Conservation (phyloP, 2,888 invertebrate species). For the Tetrapedia diversipes region DNA sequence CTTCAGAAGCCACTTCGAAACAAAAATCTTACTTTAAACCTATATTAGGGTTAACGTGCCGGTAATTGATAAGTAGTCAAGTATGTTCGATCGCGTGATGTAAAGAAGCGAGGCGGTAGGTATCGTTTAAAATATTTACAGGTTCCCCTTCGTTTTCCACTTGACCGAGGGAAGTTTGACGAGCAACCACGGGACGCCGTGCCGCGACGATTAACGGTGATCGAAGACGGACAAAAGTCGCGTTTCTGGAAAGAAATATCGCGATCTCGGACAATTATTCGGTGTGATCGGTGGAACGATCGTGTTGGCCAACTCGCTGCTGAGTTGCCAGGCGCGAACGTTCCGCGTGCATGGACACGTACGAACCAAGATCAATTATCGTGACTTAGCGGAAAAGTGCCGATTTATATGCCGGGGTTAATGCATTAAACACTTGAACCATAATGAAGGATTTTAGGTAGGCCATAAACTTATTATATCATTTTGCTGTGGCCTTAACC, state of each 20-base stretch:
- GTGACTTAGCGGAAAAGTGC: not conserved
- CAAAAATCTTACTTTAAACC: slow-evolving; percentile 7
- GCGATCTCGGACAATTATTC: slow-evolving; percentile 22
- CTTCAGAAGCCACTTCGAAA: not conserved
- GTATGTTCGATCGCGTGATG: slow-evolving; percentile 9
- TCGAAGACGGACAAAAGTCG: slow-evolving; percentile 5
- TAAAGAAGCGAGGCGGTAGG: slow-evolving; percentile 3
- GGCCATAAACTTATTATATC: not conserved
- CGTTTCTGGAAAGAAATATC: not conserved
- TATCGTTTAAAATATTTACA: slow-evolving; percentile 20
- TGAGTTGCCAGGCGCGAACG: slow-evolving; percentile 17
- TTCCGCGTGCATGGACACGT: slow-evolving; percentile 28
- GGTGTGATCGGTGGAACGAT: slow-evolving; percentile 12
- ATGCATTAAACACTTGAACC: not conserved
- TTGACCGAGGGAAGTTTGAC: not conserved
- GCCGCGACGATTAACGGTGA: slow-evolving; percentile 19
- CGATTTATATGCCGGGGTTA: not conserved
- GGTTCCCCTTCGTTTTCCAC: slow-evolving; percentile 6
- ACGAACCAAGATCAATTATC: slow-evolving; percentile 1
- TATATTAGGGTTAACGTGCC: slow-evolving; percentile 20
- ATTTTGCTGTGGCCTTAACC: no score
- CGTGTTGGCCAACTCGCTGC: slow-evolving; percentile 7
- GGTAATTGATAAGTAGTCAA: slow-evolving; percentile 34
- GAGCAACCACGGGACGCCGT: slow-evolving; percentile 14
- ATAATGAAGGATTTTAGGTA: no score